Evolutionary conservation across 2,888 invertebrate species (phyloP).

Genomic region (Drosophila greeni): DNA sequence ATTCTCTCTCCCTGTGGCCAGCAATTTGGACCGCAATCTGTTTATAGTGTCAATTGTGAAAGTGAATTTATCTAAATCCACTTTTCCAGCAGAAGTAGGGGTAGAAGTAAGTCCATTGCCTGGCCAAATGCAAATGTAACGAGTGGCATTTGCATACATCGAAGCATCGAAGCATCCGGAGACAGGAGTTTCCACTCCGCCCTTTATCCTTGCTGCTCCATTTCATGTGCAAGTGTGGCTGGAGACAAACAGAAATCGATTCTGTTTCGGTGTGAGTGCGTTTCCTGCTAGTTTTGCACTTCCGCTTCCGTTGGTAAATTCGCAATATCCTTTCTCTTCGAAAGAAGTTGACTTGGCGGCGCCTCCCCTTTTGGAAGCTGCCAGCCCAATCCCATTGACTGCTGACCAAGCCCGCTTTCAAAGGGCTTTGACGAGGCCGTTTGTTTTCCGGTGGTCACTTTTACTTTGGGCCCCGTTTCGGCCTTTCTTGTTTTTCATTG

Average conservation of each 20-base stretch:
- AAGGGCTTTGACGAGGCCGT: constrained; percentile 21
- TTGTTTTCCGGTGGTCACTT: constrained; percentile 25
- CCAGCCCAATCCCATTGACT: constrained; percentile 19
- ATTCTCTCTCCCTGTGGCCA: constrained; percentile 41
- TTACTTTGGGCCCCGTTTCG: constrained; percentile 1
- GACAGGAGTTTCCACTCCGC: not conserved
- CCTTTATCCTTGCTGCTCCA: constrained; percentile 5
- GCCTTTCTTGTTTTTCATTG: not conserved
- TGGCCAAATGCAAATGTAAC: constrained; percentile 62
- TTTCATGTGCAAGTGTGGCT: constrained; percentile 17
- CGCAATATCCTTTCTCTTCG: constrained; percentile 55
- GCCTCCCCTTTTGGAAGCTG: not conserved
- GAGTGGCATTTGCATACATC: constrained; percentile 51
- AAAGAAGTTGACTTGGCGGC: constrained; percentile 13
- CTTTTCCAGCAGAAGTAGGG: constrained; percentile 39
- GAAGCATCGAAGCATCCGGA: constrained; percentile 32
- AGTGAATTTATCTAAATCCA: constrained; percentile 65
- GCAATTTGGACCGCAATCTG: constrained; percentile 66
- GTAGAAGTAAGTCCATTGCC: constrained; percentile 36
- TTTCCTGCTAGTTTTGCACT: constrained; percentile 45
- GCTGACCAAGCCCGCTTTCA: constrained; percentile 16
- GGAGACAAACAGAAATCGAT: constrained; percentile 54
- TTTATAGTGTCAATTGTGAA: constrained; percentile 68
- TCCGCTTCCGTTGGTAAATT: constrained; percentile 67
- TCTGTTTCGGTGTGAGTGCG: constrained; percentile 42